These are phyloP conservation scores for Notocelia uddmanniana DNA, from an alignment of 2,888 invertebrate species.

Conservation along the genomic window DNA sequence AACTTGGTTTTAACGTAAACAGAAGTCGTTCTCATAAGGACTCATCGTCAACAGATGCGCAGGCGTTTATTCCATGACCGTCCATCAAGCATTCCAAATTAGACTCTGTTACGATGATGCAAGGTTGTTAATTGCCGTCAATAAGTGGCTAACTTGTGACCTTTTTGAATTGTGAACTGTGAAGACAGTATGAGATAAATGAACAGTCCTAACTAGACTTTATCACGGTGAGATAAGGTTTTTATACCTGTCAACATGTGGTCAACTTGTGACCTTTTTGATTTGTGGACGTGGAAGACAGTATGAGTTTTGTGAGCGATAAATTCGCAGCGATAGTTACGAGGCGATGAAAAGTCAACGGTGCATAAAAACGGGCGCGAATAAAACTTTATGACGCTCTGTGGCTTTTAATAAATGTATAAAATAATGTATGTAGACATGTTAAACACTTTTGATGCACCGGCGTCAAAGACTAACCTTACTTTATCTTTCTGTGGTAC, in stretches of 20 bases:
- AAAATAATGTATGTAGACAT: background rate
- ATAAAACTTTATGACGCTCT: conserved; percentile 35
- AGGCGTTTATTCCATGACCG: background rate
- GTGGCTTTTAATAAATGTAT: conserved; percentile 20
- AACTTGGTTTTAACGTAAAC: conserved; percentile 51
- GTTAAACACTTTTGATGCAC: too few species aligned
- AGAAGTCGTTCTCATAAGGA: conserved; percentile 61
- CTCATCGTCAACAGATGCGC: conserved; percentile 50
- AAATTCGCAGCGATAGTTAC: conserved; percentile 41
- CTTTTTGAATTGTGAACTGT: background rate
- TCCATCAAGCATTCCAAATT: conserved; percentile 6
- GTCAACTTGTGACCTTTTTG: background rate
- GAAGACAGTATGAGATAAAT: conserved; percentile 13
- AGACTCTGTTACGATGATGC: background rate
- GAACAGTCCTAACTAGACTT: too few species aligned
- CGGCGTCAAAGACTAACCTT: too few species aligned
- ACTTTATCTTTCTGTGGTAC: too few species aligned
- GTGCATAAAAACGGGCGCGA: conserved; percentile 38
- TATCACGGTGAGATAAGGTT: conserved; percentile 1
- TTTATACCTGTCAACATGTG: background rate
- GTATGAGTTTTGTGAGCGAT: conserved; percentile 18
- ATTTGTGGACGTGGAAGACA: background rate
- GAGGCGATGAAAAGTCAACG: conserved; percentile 41
- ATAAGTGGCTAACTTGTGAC: background rate
- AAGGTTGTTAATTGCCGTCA: conserved; percentile 1